Conservation (phyloP, 2,113 vertebrate genomes). For the Corythornis madagascariensis region DNA sequence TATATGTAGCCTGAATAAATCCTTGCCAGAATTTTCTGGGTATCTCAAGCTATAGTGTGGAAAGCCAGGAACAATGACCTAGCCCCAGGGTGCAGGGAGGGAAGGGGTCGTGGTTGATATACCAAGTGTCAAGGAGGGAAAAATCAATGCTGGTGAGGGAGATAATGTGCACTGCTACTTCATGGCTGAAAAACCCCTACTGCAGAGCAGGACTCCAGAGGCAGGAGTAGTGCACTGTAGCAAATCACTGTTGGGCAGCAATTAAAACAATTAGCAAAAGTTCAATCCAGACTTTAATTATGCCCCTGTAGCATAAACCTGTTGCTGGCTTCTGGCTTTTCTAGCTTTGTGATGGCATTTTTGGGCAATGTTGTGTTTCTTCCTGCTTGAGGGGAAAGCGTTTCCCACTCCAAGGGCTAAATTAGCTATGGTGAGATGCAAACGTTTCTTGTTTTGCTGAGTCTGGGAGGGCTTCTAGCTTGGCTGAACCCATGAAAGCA, state of each 20-base stretch:
- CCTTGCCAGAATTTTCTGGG: not conserved
- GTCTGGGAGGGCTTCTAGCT: not conserved
- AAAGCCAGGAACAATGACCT: not conserved
- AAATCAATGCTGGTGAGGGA: not conserved
- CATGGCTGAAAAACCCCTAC: not conserved
- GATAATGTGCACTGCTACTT: not conserved
- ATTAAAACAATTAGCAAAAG: not conserved
- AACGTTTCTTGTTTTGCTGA: not conserved
- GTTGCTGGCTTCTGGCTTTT: accelerated
- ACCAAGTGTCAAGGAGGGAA: not conserved
- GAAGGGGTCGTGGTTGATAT: not conserved
- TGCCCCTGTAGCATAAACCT: not conserved
- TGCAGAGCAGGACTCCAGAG: not conserved
- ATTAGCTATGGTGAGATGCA: too few species aligned
- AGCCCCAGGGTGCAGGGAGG: not conserved
- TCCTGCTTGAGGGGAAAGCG: not conserved
- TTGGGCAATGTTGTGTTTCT: not conserved
- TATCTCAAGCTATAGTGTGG: not conserved
- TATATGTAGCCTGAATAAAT: not conserved
- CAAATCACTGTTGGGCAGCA: not conserved
- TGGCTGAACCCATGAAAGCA: not conserved
- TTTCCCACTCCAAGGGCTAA: not conserved
- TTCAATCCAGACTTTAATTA: not conserved
- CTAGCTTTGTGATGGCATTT: not conserved
- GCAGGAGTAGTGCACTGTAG: not conserved